These are phyloP conservation scores for Chrysolina oricalcia DNA, from an alignment of 2,888 invertebrate genomes.

Conservation along the genomic window DNA sequence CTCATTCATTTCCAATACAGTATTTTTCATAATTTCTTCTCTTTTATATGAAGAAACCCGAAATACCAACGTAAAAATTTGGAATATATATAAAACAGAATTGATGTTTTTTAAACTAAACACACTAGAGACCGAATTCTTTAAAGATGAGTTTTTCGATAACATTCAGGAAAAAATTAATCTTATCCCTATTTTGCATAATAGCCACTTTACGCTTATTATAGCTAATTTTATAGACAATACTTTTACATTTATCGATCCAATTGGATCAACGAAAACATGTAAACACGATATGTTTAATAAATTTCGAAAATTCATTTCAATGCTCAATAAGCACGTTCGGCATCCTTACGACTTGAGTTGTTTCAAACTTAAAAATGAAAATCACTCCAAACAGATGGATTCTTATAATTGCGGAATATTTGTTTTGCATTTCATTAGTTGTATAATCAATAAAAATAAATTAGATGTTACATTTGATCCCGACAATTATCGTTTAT, in stretches of 20 bases:
- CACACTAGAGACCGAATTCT: background rate
- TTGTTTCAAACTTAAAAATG: background rate
- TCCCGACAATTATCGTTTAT: background rate
- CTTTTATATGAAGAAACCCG: too few relatives aligned
- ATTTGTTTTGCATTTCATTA: conserved; percentile 3
- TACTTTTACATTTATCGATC: background rate
- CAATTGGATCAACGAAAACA: background rate
- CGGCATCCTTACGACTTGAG: background rate
- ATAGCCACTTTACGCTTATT: too few relatives aligned
- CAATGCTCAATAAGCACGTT: background rate
- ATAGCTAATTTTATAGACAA: too few relatives aligned
- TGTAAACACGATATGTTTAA: background rate
- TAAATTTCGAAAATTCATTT: too few relatives aligned
- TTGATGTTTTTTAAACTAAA: conserved; percentile 1
- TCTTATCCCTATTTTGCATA: too few relatives aligned
- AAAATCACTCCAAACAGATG: too few relatives aligned
- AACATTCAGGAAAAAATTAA: background rate
- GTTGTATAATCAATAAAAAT: background rate
- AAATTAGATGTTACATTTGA: background rate
- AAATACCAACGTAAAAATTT: too few relatives aligned
- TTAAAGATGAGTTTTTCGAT: conserved; percentile 6
- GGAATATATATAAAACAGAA: too few relatives aligned
- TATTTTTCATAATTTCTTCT: too few relatives aligned
- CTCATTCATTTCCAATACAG: too few relatives aligned
- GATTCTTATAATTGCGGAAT: too few relatives aligned